phyloP scores from a whole-genome alignment of 2,888 invertebrate species.

The Apodemia zela region DNA sequence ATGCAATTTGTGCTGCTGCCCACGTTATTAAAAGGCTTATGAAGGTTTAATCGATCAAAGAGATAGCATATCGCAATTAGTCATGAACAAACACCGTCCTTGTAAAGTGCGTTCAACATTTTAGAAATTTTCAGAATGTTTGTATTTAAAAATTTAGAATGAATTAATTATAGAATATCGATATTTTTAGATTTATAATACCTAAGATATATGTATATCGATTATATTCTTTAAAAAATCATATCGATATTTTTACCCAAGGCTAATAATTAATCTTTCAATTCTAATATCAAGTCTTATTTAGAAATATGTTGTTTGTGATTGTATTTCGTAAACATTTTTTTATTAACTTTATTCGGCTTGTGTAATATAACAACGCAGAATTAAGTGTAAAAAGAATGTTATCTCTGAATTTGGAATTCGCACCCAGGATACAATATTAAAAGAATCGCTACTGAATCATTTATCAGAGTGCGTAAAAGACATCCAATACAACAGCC shows the following conservation, averaged over 20 bases:
- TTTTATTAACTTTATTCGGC: neutral
- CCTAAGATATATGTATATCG: no score
- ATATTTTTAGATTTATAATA: no score
- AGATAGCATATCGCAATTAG: neutral
- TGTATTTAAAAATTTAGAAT: neutral
- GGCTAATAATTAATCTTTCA: no score
- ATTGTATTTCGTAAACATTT: conserved; percentile 4
- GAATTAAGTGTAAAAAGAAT: conserved; percentile 38
- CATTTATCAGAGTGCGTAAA: conserved; percentile 89
- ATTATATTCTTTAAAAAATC: no score
- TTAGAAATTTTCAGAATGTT: neutral
- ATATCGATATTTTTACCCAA: no score
- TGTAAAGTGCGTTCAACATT: neutral
- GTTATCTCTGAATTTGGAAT: conserved; percentile 66
- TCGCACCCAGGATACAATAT: conserved; percentile 66
- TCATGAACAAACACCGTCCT: neutral
- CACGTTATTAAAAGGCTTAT: conserved; percentile 11
- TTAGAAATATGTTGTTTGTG: neutral
- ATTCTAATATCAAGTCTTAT: neutral
- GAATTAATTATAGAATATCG: no score
- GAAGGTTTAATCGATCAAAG: conserved; percentile 9
- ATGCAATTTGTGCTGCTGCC: conserved; percentile 11
- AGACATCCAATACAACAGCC: conserved; percentile 87
- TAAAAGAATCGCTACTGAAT: conserved; percentile 85
- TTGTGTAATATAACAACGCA: neutral